These are phyloP conservation scores for Labeo calbasu DNA, from an alignment of 2,797 vertebrate genomes.

Conservation along the genomic window DNA sequence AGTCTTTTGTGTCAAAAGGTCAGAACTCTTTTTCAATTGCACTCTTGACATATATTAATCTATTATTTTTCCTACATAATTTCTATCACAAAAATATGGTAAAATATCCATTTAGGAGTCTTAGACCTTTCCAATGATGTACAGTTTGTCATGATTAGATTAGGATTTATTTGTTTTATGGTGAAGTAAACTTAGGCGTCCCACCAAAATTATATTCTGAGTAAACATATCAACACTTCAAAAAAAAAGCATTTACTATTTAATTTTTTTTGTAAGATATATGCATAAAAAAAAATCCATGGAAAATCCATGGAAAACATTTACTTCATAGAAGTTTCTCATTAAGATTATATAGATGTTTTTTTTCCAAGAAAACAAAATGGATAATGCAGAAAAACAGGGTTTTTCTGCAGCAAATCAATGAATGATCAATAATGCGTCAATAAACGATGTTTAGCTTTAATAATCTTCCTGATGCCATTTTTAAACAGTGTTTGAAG, in stretches of 20 bases:
- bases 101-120: no score
- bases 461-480: not conserved
- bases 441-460: conserved; percentile 6
- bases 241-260: not conserved
- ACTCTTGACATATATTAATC: no score
- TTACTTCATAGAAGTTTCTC: not conserved
- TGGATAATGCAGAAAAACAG: not conserved
- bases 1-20: no score
- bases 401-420: not conserved
- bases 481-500: not conserved
- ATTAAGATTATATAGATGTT: not conserved
- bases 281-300: not conserved
- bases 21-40: no score
- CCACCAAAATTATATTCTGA: not conserved
- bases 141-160: no score
- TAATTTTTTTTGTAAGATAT: not conserved
- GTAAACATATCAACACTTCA: not conserved
- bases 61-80: no score
- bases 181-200: no score
- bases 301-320: not conserved
- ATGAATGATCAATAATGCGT: not conserved
- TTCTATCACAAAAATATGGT: no score
- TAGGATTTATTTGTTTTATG: no score
- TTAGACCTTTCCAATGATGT: no score
- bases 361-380: not conserved